These are phyloP conservation scores for Cheilosia urbana DNA, from an alignment of 2,888 invertebrate genomes.

Conservation along the genomic window DNA sequence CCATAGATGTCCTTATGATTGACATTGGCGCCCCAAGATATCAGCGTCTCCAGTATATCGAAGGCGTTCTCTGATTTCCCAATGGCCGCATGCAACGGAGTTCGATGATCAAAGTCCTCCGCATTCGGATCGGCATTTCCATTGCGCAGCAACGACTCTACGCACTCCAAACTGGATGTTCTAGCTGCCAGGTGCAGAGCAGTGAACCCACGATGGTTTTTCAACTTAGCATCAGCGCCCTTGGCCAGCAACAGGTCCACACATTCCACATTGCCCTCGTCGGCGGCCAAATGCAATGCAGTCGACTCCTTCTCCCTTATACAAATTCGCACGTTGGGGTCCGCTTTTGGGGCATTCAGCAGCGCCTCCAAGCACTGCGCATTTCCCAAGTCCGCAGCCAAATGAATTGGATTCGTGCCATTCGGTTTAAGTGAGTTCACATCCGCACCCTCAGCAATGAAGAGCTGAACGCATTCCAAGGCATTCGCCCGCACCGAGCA, in stretches of 20 bases:
- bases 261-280: conserved; percentile 93
- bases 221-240: conserved; percentile 90
- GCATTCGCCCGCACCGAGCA: conserved; percentile 94
- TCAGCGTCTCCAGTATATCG: conserved; percentile 91
- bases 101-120: conserved; percentile 91
- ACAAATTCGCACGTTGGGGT: conserved; percentile 88
- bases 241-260: conserved; percentile 89
- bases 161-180: conserved; percentile 91
- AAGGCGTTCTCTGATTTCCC: conserved; percentile 92
- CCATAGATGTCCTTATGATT: conserved; percentile 94
- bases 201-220: conserved; percentile 92
- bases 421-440: conserved; percentile 90
- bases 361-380: conserved; percentile 90
- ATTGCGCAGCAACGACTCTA: conserved; percentile 90
- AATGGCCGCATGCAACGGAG: conserved; percentile 92
- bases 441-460: conserved; percentile 90
- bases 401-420: conserved; percentile 91
- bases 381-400: conserved; percentile 92
- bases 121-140: conserved; percentile 91
- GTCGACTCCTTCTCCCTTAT: conserved; percentile 90
- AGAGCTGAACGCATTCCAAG: conserved; percentile 90
- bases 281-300: conserved; percentile 93
- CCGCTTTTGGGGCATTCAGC: conserved; percentile 89
- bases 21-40: conserved; percentile 92
- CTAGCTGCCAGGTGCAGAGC: conserved; percentile 93